These are phyloP conservation scores for Isurus oxyrinchus DNA, from an alignment of 2,113 vertebrate species.

Conservation along the genomic window DNA sequence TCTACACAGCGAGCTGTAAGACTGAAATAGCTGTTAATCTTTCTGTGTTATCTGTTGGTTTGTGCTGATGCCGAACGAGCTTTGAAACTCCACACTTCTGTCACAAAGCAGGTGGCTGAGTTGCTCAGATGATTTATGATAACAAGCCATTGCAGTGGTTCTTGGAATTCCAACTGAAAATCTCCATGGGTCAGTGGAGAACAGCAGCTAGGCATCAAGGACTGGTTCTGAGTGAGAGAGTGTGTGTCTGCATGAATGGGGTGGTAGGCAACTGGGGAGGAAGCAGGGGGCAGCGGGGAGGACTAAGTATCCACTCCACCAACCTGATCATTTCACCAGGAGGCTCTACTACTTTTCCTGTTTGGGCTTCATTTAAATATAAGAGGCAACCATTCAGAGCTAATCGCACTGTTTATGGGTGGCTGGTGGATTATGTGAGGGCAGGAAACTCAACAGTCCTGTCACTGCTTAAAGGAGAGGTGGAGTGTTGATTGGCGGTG, in stretches of 20 bases:
- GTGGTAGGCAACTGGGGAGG: neutral
- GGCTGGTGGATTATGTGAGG: neutral
- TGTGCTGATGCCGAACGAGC: neutral
- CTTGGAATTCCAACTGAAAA: neutral
- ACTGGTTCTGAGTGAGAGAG: neutral
- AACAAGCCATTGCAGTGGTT: neutral
- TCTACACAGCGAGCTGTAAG: neutral
- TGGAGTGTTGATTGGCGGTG: neutral
- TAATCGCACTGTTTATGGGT: neutral
- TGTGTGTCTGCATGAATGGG: neutral
- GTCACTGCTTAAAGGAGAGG: neutral
- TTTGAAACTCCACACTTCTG: neutral
- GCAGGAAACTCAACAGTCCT: neutral
- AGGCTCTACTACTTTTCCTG: too few species aligned
- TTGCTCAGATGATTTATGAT: neutral
- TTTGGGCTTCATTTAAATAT: too few species aligned
- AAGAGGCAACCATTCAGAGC: too few species aligned
- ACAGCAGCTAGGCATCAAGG: neutral
- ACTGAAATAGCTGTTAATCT: neutral
- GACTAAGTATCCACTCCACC: neutral
- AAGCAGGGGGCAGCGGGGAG: neutral
- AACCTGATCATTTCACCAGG: too few species aligned
- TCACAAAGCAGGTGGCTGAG: conserved; percentile 8
- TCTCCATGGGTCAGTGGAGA: neutral
- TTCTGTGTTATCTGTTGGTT: neutral